Evolutionary conservation across 2,797 vertebrate species (phyloP).

Genomic region (Pogoniulus pusillus): DNA sequence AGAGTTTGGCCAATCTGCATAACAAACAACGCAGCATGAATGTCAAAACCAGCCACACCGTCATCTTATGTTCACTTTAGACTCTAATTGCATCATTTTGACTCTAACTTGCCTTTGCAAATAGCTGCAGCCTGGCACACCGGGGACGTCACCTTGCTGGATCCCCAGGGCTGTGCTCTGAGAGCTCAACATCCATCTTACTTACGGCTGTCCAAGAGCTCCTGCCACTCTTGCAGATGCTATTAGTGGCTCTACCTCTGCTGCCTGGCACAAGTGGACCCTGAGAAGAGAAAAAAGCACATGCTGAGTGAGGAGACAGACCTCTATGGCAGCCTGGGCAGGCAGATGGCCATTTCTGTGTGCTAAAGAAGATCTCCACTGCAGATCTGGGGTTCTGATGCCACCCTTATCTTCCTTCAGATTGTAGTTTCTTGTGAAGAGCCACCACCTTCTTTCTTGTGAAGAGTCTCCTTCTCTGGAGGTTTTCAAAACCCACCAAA

Average conservation of each 20-base stretch:
- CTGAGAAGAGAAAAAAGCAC: neutral
- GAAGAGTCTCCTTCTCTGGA: too few species aligned
- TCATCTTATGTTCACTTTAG: constrained; percentile 14
- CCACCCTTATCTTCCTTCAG: neutral
- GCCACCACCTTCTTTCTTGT: neutral
- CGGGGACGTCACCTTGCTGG: fast-evolving
- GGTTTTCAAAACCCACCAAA: too few species aligned
- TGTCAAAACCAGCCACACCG: neutral
- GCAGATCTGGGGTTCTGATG: neutral
- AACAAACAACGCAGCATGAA: neutral
- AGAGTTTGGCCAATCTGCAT: constrained; percentile 22
- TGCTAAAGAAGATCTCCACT: neutral
- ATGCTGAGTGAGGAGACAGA: neutral
- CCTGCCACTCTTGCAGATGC: neutral
- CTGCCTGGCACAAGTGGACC: neutral
- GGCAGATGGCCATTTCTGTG: neutral
- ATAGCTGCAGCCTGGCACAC: neutral
- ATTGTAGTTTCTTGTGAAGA: neutral
- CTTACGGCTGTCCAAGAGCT: neutral
- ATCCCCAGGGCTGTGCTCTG: neutral
- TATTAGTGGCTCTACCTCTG: neutral
- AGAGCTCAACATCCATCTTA: neutral
- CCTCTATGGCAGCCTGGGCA: neutral
- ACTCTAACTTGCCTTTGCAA: neutral
- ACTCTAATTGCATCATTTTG: neutral